These are phyloP conservation scores for Bellardia pandia DNA, from an alignment of 2,888 invertebrate genomes.

Conservation along the genomic window DNA sequence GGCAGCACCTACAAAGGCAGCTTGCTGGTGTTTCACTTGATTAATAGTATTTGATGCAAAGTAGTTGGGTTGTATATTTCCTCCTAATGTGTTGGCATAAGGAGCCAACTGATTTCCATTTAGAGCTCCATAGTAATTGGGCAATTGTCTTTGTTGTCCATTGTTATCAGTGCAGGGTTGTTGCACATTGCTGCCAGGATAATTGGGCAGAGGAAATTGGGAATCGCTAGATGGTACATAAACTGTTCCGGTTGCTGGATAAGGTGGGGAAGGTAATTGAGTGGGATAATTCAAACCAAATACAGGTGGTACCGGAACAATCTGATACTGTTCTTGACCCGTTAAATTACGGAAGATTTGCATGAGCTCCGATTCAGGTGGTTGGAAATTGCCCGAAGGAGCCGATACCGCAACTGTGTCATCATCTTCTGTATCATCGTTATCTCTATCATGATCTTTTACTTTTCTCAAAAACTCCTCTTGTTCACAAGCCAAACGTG, in stretches of 20 bases:
- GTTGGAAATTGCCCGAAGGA: constrained; percentile 74
- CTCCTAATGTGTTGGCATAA: neutral
- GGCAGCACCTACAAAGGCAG: neutral
- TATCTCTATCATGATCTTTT: constrained; percentile 62
- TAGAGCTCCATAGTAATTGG: constrained; percentile 42
- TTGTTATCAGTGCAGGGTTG: constrained; percentile 54
- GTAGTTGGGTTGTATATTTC: constrained; percentile 17
- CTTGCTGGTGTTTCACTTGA: constrained; percentile 1
- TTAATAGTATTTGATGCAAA: neutral
- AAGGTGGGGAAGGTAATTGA: constrained; percentile 60
- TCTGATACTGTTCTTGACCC: constrained; percentile 67
- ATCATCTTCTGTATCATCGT: constrained; percentile 59
- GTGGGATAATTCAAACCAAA: constrained; percentile 67
- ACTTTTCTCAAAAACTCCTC: constrained; percentile 77
- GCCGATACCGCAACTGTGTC: constrained; percentile 77
- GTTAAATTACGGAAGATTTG: constrained; percentile 74
- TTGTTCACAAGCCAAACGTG: constrained; percentile 84
- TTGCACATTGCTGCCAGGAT: constrained; percentile 32
- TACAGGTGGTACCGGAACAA: constrained; percentile 63
- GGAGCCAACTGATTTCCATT: constrained; percentile 18
- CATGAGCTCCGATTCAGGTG: constrained; percentile 67
- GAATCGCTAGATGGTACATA: constrained; percentile 19
- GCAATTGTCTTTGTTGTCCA: constrained; percentile 41
- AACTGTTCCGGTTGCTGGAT: constrained; percentile 39
- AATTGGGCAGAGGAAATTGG: constrained; percentile 15